Base-by-base conservation (phyloP, 2,797 vertebrate species). In the Pagetopsis macropterus region DNA sequence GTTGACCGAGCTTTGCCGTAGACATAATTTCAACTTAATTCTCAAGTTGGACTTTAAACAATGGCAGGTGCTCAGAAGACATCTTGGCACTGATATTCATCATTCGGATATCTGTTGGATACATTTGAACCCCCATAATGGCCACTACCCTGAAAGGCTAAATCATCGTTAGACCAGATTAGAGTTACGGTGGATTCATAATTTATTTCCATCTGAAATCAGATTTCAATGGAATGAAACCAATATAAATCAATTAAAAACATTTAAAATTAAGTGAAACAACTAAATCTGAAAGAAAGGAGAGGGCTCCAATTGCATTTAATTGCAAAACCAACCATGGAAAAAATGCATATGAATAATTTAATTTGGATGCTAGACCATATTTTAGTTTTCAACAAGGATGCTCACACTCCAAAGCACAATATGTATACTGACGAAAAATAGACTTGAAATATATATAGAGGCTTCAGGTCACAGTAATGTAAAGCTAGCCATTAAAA, bases 391-490 rank as follows among this genome's bases (percentile, higher is more conserved):
- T 55, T n/a, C 33, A 37, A 37, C 33, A 37, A 44, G 17, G 17
- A 6, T 62, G 13, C 12, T 68, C 59, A 43, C 4, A 41, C 44
- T 9, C 19, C 19, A 55, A 43, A 21, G 50, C 21, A 23, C 27
- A 19, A 9, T 27, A 17, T 51, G 46, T 23, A 21, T 15, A 33
- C 40, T 14, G 19, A 56, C 10, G 60, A 40, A 65, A 54, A 62
- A 55, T 43, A 43, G 27, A 40, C n/a, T 7, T 40, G 9, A 63
- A 54, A 16, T 41, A 69, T 62, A 19, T 40, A 19, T 40, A 75
- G 58, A 52, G 1, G 27, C 48, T 70, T 63, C n/a, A 49, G 65
- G 69, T 68, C 46, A 73, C 15, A 67, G 56, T 67, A 14, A 51
- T 68, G 27, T 48, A 37, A 70, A 67, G 21, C 33, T 23, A 41